A percentile compares a stretch with the other conserved stretches of the same genome.
These are phyloP conservation scores for Lophura nycthemera DNA, from an alignment of 2,113 vertebrate genomes.

Conservation along the genomic window DNA sequence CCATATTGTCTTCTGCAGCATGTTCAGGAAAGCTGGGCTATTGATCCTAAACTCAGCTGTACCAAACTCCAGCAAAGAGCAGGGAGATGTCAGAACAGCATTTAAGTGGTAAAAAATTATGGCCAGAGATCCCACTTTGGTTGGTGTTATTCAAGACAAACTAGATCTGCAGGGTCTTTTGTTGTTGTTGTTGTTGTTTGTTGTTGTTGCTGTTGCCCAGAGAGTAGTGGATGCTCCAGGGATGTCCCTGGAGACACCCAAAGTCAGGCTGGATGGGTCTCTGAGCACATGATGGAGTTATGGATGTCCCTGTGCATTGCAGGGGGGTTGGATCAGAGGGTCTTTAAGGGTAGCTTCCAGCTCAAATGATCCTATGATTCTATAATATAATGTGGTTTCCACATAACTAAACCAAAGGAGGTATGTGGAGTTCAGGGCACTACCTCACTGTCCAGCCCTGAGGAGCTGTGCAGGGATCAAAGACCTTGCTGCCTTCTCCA, in stretches of 20 bases:
- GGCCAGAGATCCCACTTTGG: background rate
- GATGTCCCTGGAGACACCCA: no score
- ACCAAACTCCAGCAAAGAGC: background rate
- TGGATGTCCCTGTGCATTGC: no score
- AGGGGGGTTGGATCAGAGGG: no score
- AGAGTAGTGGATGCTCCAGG: no score
- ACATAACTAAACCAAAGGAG: background rate
- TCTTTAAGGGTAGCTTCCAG: no score
- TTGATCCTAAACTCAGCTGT: background rate
- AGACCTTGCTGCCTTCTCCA: background rate
- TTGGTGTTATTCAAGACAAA: background rate
- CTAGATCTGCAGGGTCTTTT: background rate
- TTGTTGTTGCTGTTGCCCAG: no score
- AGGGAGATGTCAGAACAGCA: background rate
- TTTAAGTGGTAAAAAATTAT: background rate
- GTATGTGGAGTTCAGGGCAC: background rate
- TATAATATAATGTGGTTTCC: background rate
- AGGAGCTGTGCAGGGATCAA: background rate
- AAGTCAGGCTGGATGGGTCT: no score
- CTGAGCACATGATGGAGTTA: no score
- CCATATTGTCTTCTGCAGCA: constrained; percentile 26
- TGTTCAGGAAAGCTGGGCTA: constrained; percentile 19
- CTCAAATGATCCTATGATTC: no score
- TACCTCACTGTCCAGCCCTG: background rate
- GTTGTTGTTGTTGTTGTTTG: no score